Percentiles rank a stretch among this genome's conserved stretches.
Evolutionary conservation across 2,113 vertebrate species (phyloP).

Genomic region (Neotragus moschatus): DNA sequence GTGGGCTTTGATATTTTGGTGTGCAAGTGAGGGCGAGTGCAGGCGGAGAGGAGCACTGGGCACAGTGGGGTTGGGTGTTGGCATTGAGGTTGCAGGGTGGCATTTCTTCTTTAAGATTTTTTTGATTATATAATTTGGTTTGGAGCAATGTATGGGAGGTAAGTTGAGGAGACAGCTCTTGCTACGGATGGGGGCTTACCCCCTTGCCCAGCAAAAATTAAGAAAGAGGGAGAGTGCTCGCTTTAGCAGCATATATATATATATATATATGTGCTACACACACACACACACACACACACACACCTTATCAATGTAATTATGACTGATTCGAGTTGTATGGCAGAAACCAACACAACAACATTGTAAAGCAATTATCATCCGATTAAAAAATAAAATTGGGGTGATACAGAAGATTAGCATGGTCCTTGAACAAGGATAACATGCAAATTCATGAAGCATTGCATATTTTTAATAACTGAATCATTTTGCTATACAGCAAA

Average conservation of each 20-base stretch:
- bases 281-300: neutral
- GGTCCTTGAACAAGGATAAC: neutral
- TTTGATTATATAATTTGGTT: neutral
- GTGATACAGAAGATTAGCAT: neutral
- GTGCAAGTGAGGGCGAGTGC: neutral
- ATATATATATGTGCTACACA: neutral
- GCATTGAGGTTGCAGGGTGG: neutral
- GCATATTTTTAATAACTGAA: neutral
- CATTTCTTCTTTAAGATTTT: neutral
- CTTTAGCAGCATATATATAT: neutral
- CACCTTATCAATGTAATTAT: neutral
- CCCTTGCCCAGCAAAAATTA: neutral
- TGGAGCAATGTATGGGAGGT: neutral
- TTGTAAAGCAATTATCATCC: neutral
- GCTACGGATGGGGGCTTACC: neutral
- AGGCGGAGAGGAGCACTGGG: fast-evolving
- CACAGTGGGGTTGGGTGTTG: neutral
- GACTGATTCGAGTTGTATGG: neutral
- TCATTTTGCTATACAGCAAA: neutral
- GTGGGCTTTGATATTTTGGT: neutral
- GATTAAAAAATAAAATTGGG: neutral
- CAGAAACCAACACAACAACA: neutral
- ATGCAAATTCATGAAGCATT: neutral
- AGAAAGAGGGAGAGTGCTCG: neutral
- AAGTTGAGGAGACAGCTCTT: neutral